Evolutionary conservation across 1,140 invertebrate species (phyloP), one percentile per base, ranked within the genome.

Genomic region (Apocrypta bakeri): DNA sequence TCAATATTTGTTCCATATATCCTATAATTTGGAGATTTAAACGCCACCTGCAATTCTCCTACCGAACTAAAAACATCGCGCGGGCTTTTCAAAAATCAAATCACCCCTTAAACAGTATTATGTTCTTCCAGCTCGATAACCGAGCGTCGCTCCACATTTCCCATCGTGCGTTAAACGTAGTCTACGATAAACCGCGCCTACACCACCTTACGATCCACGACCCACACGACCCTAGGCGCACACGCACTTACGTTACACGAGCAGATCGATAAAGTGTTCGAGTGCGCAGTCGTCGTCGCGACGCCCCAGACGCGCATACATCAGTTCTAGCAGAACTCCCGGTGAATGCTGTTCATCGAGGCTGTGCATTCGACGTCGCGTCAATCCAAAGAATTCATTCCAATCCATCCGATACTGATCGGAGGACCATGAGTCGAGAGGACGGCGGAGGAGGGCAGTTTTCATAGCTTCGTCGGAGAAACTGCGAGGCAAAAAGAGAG

Each of bases 201-300:
- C 4, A n/a, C 21, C 29, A 69, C 66, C 14, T 17, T 21, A 21
- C 14, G 6, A 71, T 37, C 9, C 31, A 31, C 29, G 29, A 7
- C 68, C 4, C 21, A 66, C 29, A 71, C 27, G 4, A 2, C 27
- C 68, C 33, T 31, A 31, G 29, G 29, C 68, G 27, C 31, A 17
- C 68, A 71, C 17, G 68, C 73, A 29, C 42, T 29, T 27, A 42
- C 64, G 25, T n/a, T n/a, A 31, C 3, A 48, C 33, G 63, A 2
- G 31, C 8, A 48, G 69, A 76, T 82, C 80, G 73, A 76, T 82
- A 82, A 68, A 7, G 3, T 1, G 2, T 8, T 33, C 29, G 1
- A 56, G 37, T 69, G 74, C 80, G 80, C 80, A 82, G 73, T n/a
- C 80, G 72, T 31, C 63, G 61, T 75, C 71, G 31, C 71, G 79